Evolutionary conservation across 2,797 vertebrate species (phyloP), one percentile per base, ranked within the genome.

Genomic region (Hemitrygon akajei): DNA sequence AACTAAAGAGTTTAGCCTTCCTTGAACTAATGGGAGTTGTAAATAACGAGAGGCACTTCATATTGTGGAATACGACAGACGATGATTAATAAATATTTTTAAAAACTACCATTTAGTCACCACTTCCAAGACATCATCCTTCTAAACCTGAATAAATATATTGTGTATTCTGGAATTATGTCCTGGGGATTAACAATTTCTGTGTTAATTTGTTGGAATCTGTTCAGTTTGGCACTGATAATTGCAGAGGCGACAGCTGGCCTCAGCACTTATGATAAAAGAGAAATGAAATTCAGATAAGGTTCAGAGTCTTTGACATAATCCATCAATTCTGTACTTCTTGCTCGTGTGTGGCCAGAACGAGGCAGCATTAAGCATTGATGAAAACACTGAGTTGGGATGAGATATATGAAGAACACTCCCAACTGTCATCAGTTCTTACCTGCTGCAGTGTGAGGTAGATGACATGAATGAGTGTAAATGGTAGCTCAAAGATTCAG

Each of bases 1-100:
- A 4, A 25, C 22, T 12, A 86, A 47, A 47, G 9, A 86, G 56
- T 14, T 86, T 86, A n/a, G 27, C 84, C 30, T 63, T 87, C 58
- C 84, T 87, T 87, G 30, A 87, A 87, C 30, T 34, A 63, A 87
- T 87, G 14, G 30, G 58, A 87, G 12, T 66, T 87, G 84, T 63
- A 30, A 63, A 63, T 47, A 2, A 47, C 47, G 27, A 34, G 81
- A 84, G 30, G n/a, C 20, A 82, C 22, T 82, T 82, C 47, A 58
- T 25, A 82, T 25, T 82, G 37, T 82, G 81, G 25, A 84, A 56
- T 2, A 84, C 56, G 47, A 27, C 22, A 84, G 25, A 20, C 9
- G 18, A 81, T 47, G 80, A 11, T 84, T 37, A 18, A 80, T 80
- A 18, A 40, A 40, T 80, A 40, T 80, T 79, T 27, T 14, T 34